Base-by-base conservation (phyloP, 2,888 invertebrate species). In the Leptinotarsa peninsularis region DNA sequence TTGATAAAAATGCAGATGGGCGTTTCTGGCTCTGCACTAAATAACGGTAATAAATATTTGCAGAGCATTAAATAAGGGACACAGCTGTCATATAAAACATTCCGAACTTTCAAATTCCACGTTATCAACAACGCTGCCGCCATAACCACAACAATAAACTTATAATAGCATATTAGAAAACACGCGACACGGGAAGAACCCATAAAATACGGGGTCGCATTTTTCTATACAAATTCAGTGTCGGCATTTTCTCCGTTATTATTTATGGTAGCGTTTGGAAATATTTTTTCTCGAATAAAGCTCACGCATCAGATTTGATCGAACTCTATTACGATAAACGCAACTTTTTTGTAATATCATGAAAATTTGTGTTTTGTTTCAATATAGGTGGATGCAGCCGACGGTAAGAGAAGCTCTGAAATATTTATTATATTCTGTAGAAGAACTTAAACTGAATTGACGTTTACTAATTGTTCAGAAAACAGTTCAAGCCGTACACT, bases 231-330 rank as follows among this genome's bases (percentile, higher is more conserved):
- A 73, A 73, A 73, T 73, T 69, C 50, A 60, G 58, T 68, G 68
- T 68, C 52, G 73, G 73, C 63, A 73, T 68, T 69, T 73, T 73
- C 63, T 63, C 66, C 54, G 69, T 58, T 58, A 58, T 23, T 58
- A 58, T 58, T 58, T 58, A 58, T 58, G 58, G 58, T 23, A 5
- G 23, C 23, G 23, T 58, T 58, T 15, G 21, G 15, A 14, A 58
- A 58, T 23, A 21, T 3, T 58, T 23, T 58, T 58, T 58, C 23
- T 58, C 15, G 21, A 15, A 58, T 58, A 58, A 18, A 4, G 27
- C 60, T 67, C 60, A 73, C 73, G 69, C 69, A 74, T 74, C 66
- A 66, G 49, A 49, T 70, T 70, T 66, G 66, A 70, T 74, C 56
- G 63, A 74, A 56, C 54, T 54, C 54, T 66, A 74, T 74, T 56